Evolutionary conservation across 2,888 invertebrate species (phyloP), one percentile per base, ranked within the genome.

Genomic region (Venustoraphidia nigricollis): DNA sequence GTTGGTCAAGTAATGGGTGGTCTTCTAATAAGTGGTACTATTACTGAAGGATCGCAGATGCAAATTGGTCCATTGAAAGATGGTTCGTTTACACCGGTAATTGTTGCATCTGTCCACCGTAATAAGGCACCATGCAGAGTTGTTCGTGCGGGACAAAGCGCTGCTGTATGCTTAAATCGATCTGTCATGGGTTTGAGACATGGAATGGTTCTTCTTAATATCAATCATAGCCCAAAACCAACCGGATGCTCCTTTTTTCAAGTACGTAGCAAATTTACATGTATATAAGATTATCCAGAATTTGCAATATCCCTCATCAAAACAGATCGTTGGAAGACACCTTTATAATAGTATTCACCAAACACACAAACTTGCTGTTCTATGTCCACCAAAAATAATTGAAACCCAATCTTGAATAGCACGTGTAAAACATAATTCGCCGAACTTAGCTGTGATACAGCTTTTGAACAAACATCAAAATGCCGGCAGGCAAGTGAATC

Each of bases 61-160:
- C 75, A 83, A 50, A 79, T 87, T 41, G 84, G 80, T 3, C 91
- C 90, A 0, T 64, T 87, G 52, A 79, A 81, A 36, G 76, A 83
- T 57, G 91, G 91, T 0, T 75, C 77, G 42, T 96, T 94, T 66
- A 74, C 76, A 45, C 73, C 79, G 9, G 88, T 88, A 0, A 71
- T 70, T 10, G 83, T 97, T 5, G 81, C 83, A 54, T 89, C 90
- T 3, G 80, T 97, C 47, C 92, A 95, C 67, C 75, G 96, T 5
- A 94, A 96, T 66, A 81, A 94, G 55, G 87, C 93, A 8, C 90
- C 93, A 0, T 91, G 93, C 61, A 76, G 89, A 40, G 70, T 81
- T 47, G 95, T 94, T 3, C 76, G 86, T 51, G 92, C 92, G 0
- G 91, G 92, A 0, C 93, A 95, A 65, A 87, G 90, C 55, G 93